Percentiles rank a stretch among this genome's conserved stretches.
These are phyloP conservation scores for Thaumetopoea pityocampa DNA, from an alignment of 1,140 invertebrate genomes.

Conservation along the genomic window DNA sequence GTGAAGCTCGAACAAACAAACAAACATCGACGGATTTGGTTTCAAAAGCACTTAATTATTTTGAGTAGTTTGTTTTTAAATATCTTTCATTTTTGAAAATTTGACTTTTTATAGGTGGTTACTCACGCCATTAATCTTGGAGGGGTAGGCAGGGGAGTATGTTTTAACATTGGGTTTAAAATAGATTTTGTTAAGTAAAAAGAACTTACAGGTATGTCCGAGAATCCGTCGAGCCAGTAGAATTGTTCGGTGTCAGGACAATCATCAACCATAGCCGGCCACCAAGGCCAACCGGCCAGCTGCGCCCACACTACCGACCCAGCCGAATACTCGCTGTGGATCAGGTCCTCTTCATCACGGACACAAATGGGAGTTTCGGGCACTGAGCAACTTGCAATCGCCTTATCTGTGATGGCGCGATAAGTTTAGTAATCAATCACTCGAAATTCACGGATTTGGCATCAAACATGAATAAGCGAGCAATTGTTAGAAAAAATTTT, in stretches of 20 bases:
- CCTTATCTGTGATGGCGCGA: constrained; percentile 70
- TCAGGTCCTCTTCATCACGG: constrained; percentile 72
- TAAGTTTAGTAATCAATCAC: too few species aligned
- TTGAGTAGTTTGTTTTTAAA: too few species aligned
- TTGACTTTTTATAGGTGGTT: too few species aligned
- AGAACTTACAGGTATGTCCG: constrained; percentile 68
- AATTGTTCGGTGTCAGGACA: constrained; percentile 79
- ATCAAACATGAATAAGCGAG: too few species aligned
- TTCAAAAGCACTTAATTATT: too few species aligned
- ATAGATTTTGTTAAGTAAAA: constrained; percentile 4
- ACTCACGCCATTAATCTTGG: too few species aligned
- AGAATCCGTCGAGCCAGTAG: constrained; percentile 75
- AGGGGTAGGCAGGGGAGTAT: too few species aligned
- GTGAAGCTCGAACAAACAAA: too few species aligned
- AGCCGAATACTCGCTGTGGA: constrained; percentile 76
- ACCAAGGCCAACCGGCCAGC: constrained; percentile 80
- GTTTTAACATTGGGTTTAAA: constrained; percentile 4
- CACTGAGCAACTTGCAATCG: constrained; percentile 68
- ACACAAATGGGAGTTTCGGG: constrained; percentile 62
- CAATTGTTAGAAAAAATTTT: constrained; percentile 1
- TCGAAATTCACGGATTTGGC: too few species aligned
- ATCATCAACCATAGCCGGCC: constrained; percentile 85
- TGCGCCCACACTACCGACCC: constrained; percentile 82
- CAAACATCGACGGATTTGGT: too few species aligned
- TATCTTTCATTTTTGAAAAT: too few species aligned